Evolutionary conservation across 1,140 invertebrate genomes (phyloP).

Genomic region (Penaeus japonicus): DNA sequence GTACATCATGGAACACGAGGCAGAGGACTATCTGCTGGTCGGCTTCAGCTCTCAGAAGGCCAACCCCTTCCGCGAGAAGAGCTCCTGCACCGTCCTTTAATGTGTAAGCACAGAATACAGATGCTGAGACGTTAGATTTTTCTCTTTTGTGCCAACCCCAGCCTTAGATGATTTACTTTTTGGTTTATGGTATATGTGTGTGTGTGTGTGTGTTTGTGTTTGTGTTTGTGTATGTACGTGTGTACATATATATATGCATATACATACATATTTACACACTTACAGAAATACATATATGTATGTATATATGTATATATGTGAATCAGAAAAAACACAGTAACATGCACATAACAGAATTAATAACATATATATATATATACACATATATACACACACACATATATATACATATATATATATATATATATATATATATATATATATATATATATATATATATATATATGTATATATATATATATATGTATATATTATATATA

Average conservation of each 20-base stretch:
- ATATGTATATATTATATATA: no score
- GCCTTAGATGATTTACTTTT: not conserved
- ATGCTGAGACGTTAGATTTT: not conserved
- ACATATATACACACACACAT: not conserved
- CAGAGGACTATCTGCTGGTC: constrained; percentile 91
- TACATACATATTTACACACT: no score
- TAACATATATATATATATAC: no score
- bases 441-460: not conserved
- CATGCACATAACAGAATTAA: no score
- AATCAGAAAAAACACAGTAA: no score
- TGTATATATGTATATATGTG: no score
- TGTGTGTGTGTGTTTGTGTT: no score
- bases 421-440: not conserved
- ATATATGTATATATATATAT: not conserved
- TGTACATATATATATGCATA: no score
- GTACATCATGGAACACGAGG: constrained; percentile 89
- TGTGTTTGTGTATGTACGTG: no score
- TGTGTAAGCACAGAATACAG: constrained; percentile 26
- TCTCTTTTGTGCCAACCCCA: not conserved
- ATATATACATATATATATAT: not conserved
- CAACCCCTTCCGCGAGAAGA: constrained; percentile 95
- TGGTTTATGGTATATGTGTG: not conserved
- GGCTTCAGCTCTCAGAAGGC: constrained; percentile 95
- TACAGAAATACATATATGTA: no score
- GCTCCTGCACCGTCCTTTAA: constrained; percentile 56